Base-by-base conservation (phyloP, 2,888 invertebrate species). In the Tenthredo notha region DNA sequence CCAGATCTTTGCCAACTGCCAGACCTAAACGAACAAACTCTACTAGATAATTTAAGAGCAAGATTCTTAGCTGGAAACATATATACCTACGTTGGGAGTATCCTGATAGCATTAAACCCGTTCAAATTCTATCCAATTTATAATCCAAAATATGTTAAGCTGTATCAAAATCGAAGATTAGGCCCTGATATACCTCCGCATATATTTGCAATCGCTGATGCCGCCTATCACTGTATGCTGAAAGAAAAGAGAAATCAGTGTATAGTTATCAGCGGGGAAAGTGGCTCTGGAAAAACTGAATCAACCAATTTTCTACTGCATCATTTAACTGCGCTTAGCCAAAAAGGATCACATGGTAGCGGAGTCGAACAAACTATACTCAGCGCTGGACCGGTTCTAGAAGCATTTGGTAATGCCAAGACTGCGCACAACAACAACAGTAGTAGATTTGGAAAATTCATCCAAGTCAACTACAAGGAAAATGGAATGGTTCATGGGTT, bases 321-420 rank as follows among this genome's bases (percentile, higher is more conserved):
- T 93, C 99, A 99, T 94, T 94, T 99, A 90, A 99, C 98, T 0
- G 98, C 98, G 10, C 95, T 99, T 85, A 98, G 98, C 93, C 98
- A 98, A 94, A 98, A 98, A 92, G 98, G 98, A 84, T 97, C 97
- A 65, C 97, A 98, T 91, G 98, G 98, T 25, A 98, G 98, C 92
- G 98, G 98, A n/a, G 98, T 99, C 2, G 99, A 99, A 93, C 98
- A 98, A 94, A 98, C 98, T 18, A 98, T 99, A 91, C 95, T 99
- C 83, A 98, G 98, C 92, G 98, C 99, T 47, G 99, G 99, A 12
- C 99, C 99, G 2, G 99, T 99, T 72, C 94, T 99, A 75, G 99
- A 99, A 95, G 99, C 99, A 7, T 99, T 99, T 94, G 99, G 99
- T n/a, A 99, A 99, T 94, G 98, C 99, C 0, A 99, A 98, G 94